Percentiles rank a stretch among this genome's conserved stretches.
These are phyloP conservation scores for Hypselothyrea guttata DNA, from an alignment of 2,888 invertebrate genomes.

Conservation along the genomic window DNA sequence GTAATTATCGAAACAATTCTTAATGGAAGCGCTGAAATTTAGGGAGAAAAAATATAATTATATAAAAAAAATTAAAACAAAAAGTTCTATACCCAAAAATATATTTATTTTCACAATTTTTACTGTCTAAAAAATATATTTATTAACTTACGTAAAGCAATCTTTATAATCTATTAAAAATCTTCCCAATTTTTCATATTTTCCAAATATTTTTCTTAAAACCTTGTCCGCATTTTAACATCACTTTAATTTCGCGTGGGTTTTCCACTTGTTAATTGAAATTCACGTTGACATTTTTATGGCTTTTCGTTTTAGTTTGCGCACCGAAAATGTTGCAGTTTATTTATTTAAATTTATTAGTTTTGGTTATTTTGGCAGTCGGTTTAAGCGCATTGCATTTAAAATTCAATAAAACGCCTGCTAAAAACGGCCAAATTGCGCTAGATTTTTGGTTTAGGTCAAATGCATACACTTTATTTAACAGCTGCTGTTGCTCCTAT, in stretches of 20 bases:
- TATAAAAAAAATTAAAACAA: not conserved
- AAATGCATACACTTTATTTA: not conserved
- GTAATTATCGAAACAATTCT: constrained; percentile 36
- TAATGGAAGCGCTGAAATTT: constrained; percentile 2
- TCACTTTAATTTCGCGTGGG: not conserved
- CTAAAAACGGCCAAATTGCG: constrained; percentile 6
- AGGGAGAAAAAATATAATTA: not conserved
- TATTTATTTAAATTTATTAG: constrained; percentile 65
- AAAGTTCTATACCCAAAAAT: too few relatives aligned
- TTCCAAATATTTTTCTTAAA: too few relatives aligned
- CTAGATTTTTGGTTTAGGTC: constrained; percentile 10
- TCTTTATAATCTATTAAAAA: too few relatives aligned
- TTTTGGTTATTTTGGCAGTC: constrained; percentile 42
- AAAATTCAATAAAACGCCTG: constrained; percentile 44
- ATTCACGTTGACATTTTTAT: constrained; percentile 68
- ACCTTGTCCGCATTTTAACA: too few relatives aligned
- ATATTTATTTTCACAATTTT: too few relatives aligned
- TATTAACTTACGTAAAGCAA: too few relatives aligned
- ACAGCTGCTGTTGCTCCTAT: not conserved
- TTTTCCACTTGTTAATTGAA: constrained; percentile 53
- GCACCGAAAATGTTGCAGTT: constrained; percentile 42
- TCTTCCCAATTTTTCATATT: too few relatives aligned
- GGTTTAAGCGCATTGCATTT: constrained; percentile 36
- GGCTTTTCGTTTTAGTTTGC: constrained; percentile 37
- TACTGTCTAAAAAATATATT: too few relatives aligned